Base-by-base conservation (phyloP, 2,888 invertebrate species). In the Euplexia lucipara region DNA sequence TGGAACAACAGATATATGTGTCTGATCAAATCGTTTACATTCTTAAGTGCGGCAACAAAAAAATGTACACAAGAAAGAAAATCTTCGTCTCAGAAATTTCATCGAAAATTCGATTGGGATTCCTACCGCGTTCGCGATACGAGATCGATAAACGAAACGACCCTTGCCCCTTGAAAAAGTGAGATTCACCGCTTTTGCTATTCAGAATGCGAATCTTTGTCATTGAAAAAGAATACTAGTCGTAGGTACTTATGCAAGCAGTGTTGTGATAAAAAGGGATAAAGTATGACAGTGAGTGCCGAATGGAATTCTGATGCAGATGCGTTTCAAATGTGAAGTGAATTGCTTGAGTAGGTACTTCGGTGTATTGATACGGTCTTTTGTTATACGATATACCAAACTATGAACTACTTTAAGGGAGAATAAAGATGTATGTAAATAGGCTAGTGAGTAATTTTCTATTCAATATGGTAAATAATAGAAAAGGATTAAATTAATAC, bases 81-180 rank as follows among this genome's bases (percentile, higher is more conserved):
- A 81, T 79, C 83, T 86, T 79, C 78, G 81, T 85, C 87, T 74
- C 67, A 81, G 85, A 86, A 86, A 88, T 87, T 86, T 85, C 83
- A 85, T 86, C 84, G 85, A 80, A 82, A 82, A 85, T 81, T 87
- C 88, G 86, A 91, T 92, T 91, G 88, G 79, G 85, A 92, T 92
- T 91, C 91, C 58, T 78, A 76, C 78, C 78, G 82, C 90, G 91
- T 87, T 78, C 84, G 67, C 86, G 88, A 91, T 91, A 91, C 90
- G 86, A 85, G 90, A 91, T 91, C 91, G 91, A 91, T 92, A 91
- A 90, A 85, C 87, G 87, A 83, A 88, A 90, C 88, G 89, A 89
- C 88, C 88, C 86, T 84, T 85, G 84, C 81, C 88, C 86, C 85
- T 85, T 83, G 87, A 88, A 90, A 89, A 90, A 90, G 88, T 88